Conservation (phyloP, 2,113 vertebrate genomes). For the Acrocephalus arundinaceus region DNA sequence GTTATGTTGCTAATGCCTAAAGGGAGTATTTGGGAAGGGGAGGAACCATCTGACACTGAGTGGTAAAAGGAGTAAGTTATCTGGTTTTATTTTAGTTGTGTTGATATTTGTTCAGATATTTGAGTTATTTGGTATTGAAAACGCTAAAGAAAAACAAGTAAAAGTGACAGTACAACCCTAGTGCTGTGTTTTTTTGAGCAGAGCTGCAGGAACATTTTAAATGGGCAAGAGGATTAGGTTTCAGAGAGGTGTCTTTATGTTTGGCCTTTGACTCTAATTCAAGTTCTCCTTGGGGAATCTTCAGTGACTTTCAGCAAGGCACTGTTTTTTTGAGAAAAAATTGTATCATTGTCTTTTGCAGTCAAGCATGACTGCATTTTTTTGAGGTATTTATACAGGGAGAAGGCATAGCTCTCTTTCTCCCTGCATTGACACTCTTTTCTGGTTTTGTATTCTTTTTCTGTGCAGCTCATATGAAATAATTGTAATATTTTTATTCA, state of each 20-base stretch:
- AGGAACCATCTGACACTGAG: not conserved
- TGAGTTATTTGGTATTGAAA: slow-evolving; percentile 17
- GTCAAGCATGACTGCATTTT: not conserved
- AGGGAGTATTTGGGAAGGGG: not conserved
- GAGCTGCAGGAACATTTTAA: slow-evolving; percentile 33
- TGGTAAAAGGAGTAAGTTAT: not conserved
- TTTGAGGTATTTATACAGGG: not conserved
- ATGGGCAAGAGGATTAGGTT: slow-evolving; percentile 44
- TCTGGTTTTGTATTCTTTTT: not conserved
- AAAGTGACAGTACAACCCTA: not conserved
- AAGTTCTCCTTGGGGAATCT: slow-evolving; percentile 32
- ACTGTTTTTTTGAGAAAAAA: not conserved
- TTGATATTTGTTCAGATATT: not conserved
- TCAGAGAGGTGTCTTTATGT: slow-evolving; percentile 21
- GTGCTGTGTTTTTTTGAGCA: not conserved
- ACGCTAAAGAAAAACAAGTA: not conserved
- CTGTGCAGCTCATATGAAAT: not conserved
- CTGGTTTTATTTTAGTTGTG: not conserved
- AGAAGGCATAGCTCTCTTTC: not conserved
- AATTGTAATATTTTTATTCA: not conserved
- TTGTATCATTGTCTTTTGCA: not conserved
- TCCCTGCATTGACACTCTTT: not conserved
- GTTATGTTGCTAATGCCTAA: not conserved
- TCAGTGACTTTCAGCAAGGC: slow-evolving; percentile 29
- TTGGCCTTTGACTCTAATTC: slow-evolving; percentile 49